These are phyloP conservation scores for Hylaeus volcanicus DNA, from an alignment of 1,140 invertebrate genomes.

Conservation along the genomic window DNA sequence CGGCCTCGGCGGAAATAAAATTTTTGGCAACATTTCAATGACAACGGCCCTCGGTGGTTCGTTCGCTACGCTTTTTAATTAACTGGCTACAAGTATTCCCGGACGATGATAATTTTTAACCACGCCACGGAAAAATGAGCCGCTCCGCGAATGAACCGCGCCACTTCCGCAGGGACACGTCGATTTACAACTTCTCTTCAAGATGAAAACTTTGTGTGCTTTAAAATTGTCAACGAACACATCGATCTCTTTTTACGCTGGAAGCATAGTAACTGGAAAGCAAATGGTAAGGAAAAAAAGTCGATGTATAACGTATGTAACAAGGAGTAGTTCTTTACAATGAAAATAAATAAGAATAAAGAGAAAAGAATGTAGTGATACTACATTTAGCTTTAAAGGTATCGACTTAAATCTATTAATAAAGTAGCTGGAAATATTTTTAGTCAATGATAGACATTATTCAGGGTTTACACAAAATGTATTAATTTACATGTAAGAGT, in stretches of 20 bases:
- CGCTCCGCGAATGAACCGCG: constrained; percentile 1
- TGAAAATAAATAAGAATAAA: too few relatives aligned
- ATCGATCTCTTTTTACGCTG: neutral
- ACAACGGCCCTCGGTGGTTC: constrained; percentile 14
- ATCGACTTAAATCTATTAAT: too few relatives aligned
- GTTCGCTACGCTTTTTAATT: constrained; percentile 55
- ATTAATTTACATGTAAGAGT: too few relatives aligned
- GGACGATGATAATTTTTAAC: constrained; percentile 52
- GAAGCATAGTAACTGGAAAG: neutral
- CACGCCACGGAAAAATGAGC: constrained; percentile 20
- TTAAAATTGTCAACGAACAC: neutral
- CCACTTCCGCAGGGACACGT: constrained; percentile 1
- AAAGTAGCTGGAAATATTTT: too few relatives aligned
- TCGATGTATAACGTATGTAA: too few relatives aligned
- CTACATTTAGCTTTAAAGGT: too few relatives aligned
- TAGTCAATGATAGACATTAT: too few relatives aligned
- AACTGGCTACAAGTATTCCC: constrained; percentile 48
- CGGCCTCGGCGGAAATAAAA: constrained; percentile 48
- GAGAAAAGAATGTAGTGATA: too few relatives aligned
- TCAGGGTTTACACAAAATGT: too few relatives aligned
- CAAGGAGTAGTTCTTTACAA: too few relatives aligned
- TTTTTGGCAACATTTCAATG: constrained; percentile 64
- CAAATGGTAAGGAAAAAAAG: too few relatives aligned
- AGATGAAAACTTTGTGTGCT: neutral
- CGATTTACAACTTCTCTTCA: constrained; percentile 21